These are phyloP conservation scores for Saccopteryx leptura DNA, from an alignment of 2,113 vertebrate genomes.

Conservation along the genomic window DNA sequence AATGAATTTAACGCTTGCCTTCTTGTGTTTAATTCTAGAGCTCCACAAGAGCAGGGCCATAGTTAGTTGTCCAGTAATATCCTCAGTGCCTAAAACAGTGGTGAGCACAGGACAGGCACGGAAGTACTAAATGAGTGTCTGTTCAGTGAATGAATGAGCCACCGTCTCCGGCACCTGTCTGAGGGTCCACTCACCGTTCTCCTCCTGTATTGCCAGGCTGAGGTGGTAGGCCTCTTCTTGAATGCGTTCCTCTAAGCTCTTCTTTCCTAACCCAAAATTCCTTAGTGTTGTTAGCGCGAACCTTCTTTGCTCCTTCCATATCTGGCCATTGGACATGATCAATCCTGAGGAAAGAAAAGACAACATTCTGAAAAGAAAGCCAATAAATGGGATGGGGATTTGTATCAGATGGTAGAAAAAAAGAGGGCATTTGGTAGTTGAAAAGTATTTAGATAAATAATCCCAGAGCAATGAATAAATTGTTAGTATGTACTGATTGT, in stretches of 20 bases:
- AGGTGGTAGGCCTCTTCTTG: conserved; percentile 89
- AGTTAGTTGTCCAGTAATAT: neutral
- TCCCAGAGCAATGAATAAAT: neutral
- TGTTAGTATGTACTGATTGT: neutral
- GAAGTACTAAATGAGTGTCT: neutral
- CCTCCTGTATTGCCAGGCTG: conserved; percentile 81
- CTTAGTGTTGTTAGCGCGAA: conserved; percentile 83
- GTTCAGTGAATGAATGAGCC: neutral
- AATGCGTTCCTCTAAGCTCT: conserved; percentile 85
- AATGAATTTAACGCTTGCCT: neutral
- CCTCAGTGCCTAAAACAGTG: neutral
- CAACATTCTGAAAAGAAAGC: neutral
- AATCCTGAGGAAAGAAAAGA: conserved; percentile 60
- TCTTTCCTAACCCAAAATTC: conserved; percentile 88
- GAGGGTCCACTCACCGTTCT: conserved; percentile 86
- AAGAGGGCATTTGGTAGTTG: neutral
- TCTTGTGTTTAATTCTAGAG: neutral
- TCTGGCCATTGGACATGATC: conserved; percentile 71
- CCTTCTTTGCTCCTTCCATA: conserved; percentile 78
- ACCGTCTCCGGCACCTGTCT: neutral
- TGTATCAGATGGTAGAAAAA: neutral
- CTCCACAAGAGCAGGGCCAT: neutral
- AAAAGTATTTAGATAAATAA: neutral
- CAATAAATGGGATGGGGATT: neutral
- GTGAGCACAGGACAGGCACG: neutral